phyloP scores from a whole-genome alignment of 2,888 invertebrate genomes.

The Ophraella communa region DNA sequence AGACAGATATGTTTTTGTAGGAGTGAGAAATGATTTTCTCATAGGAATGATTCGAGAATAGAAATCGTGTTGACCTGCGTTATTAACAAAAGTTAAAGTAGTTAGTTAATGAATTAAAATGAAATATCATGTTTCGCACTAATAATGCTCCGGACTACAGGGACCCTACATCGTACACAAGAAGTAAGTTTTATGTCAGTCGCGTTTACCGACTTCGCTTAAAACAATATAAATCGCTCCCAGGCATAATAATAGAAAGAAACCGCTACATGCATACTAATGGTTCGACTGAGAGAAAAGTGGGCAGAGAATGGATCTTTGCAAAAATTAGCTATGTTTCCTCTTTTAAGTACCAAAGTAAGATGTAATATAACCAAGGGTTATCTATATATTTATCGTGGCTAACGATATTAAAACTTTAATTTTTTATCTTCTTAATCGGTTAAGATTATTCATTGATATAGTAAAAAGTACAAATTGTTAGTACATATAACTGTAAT shows the following conservation, averaged over 20 bases:
- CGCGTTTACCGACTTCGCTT: conserved; percentile 31
- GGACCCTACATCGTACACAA: conserved; percentile 24
- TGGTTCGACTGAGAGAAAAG: conserved; percentile 1
- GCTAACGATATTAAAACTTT: not conserved
- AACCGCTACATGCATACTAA: conserved; percentile 30
- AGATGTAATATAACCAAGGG: not conserved
- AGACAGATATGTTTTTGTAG: too few species aligned
- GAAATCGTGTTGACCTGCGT: too few species aligned
- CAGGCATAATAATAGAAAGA: conserved; percentile 34
- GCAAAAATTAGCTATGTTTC: conserved; percentile 6
- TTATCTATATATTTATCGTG: not conserved
- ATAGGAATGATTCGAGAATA: too few species aligned
- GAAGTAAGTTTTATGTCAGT: conserved; percentile 35
- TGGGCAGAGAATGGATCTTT: conserved; percentile 9
- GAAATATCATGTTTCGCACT: too few species aligned
- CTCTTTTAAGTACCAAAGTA: not conserved
- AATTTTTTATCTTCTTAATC: too few species aligned
- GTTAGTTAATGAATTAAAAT: too few species aligned
- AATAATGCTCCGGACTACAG: conserved; percentile 1
- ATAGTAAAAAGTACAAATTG: too few species aligned
- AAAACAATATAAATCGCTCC: conserved; percentile 30
- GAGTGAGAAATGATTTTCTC: too few species aligned
- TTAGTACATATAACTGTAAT: too few species aligned
- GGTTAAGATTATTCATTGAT: too few species aligned
- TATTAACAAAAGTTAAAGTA: too few species aligned